Evolutionary conservation across 2,113 vertebrate genomes (phyloP), one percentile per base, ranked within the genome.

Genomic region (Solea senegalensis): DNA sequence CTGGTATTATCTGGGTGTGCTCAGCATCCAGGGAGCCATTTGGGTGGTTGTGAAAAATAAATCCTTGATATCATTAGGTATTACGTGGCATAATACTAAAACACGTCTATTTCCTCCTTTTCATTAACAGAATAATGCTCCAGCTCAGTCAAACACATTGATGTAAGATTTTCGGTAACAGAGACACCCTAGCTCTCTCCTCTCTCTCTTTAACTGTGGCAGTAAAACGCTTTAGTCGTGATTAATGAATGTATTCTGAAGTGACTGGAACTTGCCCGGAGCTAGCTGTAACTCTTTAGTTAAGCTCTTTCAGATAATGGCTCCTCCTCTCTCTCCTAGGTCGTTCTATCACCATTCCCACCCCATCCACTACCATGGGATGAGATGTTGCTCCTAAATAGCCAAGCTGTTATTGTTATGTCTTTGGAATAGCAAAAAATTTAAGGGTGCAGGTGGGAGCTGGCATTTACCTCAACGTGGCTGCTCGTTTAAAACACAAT

Each of bases 21-120:
- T 77, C 68, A 45, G 72, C 54, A 83, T 72, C 88, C 70, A 48
- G 85, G 83, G 87, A 91, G 76, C 85, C 80, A 70, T 92, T 88
- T 86, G 65, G 69, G 63, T 67, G 39, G 74, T 55, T 56, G 79
- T 43, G 55, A 72, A 86, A 84, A 89, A 90, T 91, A 92, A 91
- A 86, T 89, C 83, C 75, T 60, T 55, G 69, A 87, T 86, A 90
- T 84, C 59, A 65, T 88, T 85, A 69, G 88, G 83, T 75, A 90
- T 90, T 88, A 89, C 87, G 84, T 81, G 76, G 81, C 83, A 88
- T 90, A 91, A 91, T 91, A 83, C 89, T 90, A 89, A 85, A 89
- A 89, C 80, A 80, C 52, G 60, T 52, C 72, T 55, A 63, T 59
- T 68, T 14, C 45, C 76, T 67, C 71, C 81, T 80, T 86, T 87